Conservation (phyloP, 2,888 invertebrate species). For the Nomada fucata region DNA sequence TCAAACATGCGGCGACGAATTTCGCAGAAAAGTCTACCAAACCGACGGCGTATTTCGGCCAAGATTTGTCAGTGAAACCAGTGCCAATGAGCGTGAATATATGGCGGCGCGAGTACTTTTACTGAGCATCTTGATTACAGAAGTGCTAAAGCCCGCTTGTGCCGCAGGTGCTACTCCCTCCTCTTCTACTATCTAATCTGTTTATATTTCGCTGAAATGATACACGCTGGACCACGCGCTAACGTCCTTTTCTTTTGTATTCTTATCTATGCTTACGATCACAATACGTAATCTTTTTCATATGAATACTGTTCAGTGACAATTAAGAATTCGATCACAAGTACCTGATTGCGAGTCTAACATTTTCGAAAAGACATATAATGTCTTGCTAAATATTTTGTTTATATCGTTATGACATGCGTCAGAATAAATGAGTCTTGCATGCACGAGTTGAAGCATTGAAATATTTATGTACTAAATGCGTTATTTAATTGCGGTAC, state of each 20-base stretch:
- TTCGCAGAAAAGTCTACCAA: constrained; percentile 71
- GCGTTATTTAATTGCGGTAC: background rate
- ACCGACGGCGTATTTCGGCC: constrained; percentile 75
- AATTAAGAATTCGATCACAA: background rate
- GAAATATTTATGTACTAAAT: background rate
- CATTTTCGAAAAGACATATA: background rate
- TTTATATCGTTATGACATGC: constrained; percentile 13
- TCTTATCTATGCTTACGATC: constrained; percentile 1
- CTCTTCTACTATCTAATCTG: constrained; percentile 58
- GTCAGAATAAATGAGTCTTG: background rate
- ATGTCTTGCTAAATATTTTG: constrained; percentile 1
- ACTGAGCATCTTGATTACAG: constrained; percentile 84
- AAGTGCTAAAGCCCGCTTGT: constrained; percentile 82
- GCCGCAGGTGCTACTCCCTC: constrained; percentile 79
- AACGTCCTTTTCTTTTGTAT: constrained; percentile 28
- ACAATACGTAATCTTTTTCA: background rate
- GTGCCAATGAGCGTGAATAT: constrained; percentile 82
- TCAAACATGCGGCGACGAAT: constrained; percentile 80
- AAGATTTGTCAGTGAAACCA: constrained; percentile 78
- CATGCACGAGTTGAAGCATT: background rate
- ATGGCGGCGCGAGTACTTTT: constrained; percentile 84
- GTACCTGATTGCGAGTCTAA: background rate
- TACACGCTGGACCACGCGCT: constrained; percentile 48
- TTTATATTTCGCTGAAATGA: constrained; percentile 60
- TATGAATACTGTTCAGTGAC: background rate